Percentiles rank a stretch among this genome's conserved stretches.
These are phyloP conservation scores for Stigmatopora argus DNA, from an alignment of 2,113 vertebrate species.

Conservation along the genomic window DNA sequence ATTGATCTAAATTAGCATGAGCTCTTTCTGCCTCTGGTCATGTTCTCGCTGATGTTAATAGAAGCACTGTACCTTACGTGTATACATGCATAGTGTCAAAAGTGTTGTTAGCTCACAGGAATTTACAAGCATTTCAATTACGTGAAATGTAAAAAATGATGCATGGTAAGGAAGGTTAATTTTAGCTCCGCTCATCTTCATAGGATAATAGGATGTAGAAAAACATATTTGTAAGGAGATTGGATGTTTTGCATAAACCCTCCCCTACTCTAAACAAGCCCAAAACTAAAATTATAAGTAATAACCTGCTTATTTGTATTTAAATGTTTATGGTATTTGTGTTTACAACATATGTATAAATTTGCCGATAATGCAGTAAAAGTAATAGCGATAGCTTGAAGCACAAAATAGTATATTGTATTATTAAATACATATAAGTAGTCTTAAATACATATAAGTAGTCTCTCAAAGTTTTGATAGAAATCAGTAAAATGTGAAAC, in stretches of 20 bases:
- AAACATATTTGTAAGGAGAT: background rate
- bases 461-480: too few species aligned
- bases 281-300: background rate
- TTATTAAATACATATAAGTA: too few species aligned
- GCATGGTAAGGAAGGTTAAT: background rate
- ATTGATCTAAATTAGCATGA: conserved; percentile 55
- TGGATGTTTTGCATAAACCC: background rate
- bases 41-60: conserved; percentile 38
- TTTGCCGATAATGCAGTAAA: background rate
- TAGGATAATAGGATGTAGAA: background rate
- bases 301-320: background rate
- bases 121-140: background rate
- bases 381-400: too few species aligned
- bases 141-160: conserved; percentile 13
- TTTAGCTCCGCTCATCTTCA: background rate
- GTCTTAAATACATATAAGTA: too few species aligned
- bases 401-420: too few species aligned
- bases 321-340: background rate
- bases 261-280: too few species aligned
- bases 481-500: too few species aligned
- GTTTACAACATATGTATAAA: background rate
- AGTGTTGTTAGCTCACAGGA: conserved; percentile 9
- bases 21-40: conserved; percentile 44
- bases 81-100: conserved; percentile 4
- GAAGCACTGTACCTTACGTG: background rate